Evolutionary conservation across 2,888 invertebrate species (phyloP).

Genomic region (Atrina japonica): DNA sequence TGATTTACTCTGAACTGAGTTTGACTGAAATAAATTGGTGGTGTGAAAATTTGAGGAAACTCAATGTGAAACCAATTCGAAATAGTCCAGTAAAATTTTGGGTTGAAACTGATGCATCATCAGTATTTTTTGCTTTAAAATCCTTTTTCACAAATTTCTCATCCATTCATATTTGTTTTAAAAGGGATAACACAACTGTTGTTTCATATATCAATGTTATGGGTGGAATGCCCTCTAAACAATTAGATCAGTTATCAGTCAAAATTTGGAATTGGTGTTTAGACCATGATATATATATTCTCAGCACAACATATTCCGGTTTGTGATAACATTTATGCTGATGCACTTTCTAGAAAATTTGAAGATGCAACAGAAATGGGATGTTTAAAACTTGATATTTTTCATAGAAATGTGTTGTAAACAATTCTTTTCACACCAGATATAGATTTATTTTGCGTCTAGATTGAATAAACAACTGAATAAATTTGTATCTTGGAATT

Average conservation of each 20-base stretch:
- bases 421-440: no score
- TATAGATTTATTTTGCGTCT: no score
- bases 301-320: no score
- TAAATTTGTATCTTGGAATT: no score
- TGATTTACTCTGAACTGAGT: not conserved
- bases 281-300: no score
- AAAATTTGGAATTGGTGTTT: no score
- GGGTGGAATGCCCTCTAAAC: conserved; percentile 9
- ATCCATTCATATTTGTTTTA: conserved; percentile 11
- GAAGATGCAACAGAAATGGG: no score
- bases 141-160: not conserved
- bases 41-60: conserved; percentile 9
- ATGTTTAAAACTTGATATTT: no score
- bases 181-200: conserved; percentile 16
- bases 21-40: conserved; percentile 29
- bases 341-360: no score
- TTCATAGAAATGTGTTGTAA: no score
- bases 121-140: conserved; percentile 4
- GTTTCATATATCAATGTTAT: conserved; percentile 17
- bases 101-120: conserved; percentile 2
- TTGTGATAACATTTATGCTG: no score
- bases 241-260: not conserved
- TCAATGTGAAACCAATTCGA: not conserved
- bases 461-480: no score
- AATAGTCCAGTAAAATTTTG: not conserved